These are phyloP conservation scores for Ranitomeya variabilis DNA, from an alignment of 2,113 vertebrate species.

Conservation along the genomic window DNA sequence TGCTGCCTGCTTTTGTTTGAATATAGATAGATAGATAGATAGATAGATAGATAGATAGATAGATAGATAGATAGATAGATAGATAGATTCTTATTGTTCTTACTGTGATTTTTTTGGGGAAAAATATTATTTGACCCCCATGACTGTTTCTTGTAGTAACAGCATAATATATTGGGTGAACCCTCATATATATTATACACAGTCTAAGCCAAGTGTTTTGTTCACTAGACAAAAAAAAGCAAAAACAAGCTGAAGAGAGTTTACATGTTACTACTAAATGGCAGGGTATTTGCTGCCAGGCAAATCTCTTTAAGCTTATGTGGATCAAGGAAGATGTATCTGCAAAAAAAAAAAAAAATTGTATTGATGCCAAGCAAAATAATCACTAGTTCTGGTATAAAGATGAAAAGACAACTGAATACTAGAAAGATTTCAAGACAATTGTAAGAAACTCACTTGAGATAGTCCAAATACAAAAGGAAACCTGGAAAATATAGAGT, in stretches of 20 bases:
- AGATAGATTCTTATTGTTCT: too few relatives aligned
- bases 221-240: neutral
- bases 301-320: constrained; percentile 7
- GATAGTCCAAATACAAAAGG: neutral
- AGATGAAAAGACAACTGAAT: constrained; percentile 19
- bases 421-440: neutral
- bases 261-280: neutral
- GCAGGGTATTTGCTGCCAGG: neutral
- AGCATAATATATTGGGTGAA: neutral
- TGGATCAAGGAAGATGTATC: neutral
- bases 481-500: neutral
- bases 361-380: constrained; percentile 13
- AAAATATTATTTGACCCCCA: neutral
- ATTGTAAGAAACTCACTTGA: constrained; percentile 13
- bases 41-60: too few relatives aligned
- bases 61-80: too few relatives aligned
- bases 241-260: neutral
- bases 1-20: too few relatives aligned
- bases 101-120: too few relatives aligned
- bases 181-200: neutral
- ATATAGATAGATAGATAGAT: too few relatives aligned
- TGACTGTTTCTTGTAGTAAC: neutral
- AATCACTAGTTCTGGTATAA: constrained; percentile 17
- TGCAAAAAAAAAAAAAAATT: neutral
- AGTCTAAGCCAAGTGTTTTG: neutral